Conservation (phyloP, 2,113 vertebrate genomes). For the Cyanoramphus novaezelandiae region DNA sequence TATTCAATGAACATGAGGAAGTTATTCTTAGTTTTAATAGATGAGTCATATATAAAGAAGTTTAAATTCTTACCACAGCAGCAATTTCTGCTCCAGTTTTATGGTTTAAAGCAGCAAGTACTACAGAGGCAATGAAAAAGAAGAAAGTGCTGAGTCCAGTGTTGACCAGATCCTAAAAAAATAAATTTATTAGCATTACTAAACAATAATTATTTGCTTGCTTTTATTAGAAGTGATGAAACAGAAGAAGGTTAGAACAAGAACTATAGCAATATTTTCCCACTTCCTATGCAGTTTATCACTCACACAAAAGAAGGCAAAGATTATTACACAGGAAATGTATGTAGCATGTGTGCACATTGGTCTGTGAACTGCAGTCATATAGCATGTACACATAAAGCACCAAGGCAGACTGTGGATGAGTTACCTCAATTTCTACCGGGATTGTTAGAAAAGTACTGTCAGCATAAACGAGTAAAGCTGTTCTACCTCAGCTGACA, state of each 20-base stretch:
- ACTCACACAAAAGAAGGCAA: background rate
- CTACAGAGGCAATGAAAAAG: constrained; percentile 93
- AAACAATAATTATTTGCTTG: background rate
- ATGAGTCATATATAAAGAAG: too few species aligned
- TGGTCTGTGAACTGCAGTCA: background rate
- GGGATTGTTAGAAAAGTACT: background rate
- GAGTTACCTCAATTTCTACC: background rate
- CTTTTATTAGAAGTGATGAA: background rate
- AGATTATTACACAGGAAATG: background rate
- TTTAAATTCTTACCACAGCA: too few species aligned
- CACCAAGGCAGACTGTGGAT: background rate
- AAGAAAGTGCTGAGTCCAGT: constrained; percentile 90
- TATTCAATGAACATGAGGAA: too few species aligned
- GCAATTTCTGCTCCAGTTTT: too few species aligned
- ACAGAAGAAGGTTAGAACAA: background rate
- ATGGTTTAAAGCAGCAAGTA: constrained; percentile 92
- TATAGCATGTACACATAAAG: background rate
- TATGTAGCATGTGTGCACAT: too few species aligned
- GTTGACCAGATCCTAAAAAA: constrained; percentile 92
- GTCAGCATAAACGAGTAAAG: background rate
- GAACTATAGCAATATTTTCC: background rate
- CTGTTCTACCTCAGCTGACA: background rate
- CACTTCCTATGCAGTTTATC: background rate
- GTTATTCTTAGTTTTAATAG: too few species aligned
- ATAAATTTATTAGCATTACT: constrained; percentile 55